phyloP scores from a whole-genome alignment of 2,888 invertebrate genomes.

The Fragum sueziense region DNA sequence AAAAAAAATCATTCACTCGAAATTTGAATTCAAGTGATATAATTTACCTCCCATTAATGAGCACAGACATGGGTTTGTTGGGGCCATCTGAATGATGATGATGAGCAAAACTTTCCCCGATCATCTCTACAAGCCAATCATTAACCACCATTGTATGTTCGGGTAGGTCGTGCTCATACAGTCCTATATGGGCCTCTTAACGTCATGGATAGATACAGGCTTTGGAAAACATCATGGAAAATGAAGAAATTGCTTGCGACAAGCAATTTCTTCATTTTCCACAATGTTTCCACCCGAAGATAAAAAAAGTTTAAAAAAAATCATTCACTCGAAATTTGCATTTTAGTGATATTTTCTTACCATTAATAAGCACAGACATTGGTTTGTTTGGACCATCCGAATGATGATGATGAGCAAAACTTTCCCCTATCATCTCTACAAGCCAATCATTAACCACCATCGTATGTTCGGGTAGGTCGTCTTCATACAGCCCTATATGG shows the following conservation, averaged over 20 bases:
- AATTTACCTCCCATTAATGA: constrained; percentile 93
- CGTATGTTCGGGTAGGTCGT: constrained; percentile 94
- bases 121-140: constrained; percentile 91
- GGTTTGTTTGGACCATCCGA: constrained; percentile 93
- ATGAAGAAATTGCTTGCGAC: no score
- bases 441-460: constrained; percentile 94
- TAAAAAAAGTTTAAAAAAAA: no score
- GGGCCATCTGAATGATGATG: constrained; percentile 93
- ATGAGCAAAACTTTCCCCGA: constrained; percentile 89
- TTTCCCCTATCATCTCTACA: constrained; percentile 87
- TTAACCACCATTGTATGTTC: constrained; percentile 93
- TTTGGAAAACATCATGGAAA: no score
- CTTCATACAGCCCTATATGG: constrained; percentile 93
- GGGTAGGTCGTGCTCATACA: constrained; percentile 94
- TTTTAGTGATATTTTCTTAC: constrained; percentile 81
- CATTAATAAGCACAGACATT: constrained; percentile 91
- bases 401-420: constrained; percentile 92
- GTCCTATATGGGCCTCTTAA: constrained; percentile 93
- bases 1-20: no score
- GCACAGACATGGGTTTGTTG: constrained; percentile 91
- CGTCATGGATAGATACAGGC: no score
- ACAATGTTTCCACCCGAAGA: no score
- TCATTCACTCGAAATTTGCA: no score
- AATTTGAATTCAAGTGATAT: no score
- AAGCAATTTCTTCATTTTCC: no score